A percentile compares a stretch with the other conserved stretches of the same genome.
Evolutionary conservation across 1,140 invertebrate genomes (phyloP).

Genomic region (Harlomillsia oculata): DNA sequence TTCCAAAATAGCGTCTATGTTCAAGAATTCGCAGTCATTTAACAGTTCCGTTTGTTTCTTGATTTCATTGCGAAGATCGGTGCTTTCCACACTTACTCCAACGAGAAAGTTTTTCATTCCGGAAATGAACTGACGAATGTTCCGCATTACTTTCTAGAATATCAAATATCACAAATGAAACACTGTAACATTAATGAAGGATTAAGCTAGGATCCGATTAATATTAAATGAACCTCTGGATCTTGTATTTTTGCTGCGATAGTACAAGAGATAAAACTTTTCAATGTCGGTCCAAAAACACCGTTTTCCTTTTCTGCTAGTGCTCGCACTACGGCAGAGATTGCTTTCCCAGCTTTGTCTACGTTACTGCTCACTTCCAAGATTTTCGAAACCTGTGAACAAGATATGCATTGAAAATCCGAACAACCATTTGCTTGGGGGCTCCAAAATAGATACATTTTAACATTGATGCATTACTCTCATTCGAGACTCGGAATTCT

Average conservation of each 20-base stretch:
- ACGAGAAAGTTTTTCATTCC: constrained; percentile 35
- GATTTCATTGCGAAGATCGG: constrained; percentile 28
- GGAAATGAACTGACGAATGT: constrained; percentile 30
- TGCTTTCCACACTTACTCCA: constrained; percentile 28
- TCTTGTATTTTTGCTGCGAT: constrained; percentile 33
- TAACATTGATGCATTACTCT: no score
- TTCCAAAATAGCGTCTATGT: constrained; percentile 32
- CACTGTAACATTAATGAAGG: neutral
- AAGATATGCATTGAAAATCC: no score
- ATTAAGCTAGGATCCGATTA: neutral
- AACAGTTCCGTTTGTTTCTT: constrained; percentile 33
- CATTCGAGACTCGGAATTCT: constrained; percentile 14
- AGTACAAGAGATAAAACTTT: constrained; percentile 34
- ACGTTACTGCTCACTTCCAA: constrained; percentile 32
- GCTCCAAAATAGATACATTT: no score
- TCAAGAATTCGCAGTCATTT: constrained; percentile 31
- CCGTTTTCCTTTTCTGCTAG: constrained; percentile 29
- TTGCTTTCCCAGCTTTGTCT: constrained; percentile 26
- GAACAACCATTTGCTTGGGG: neutral
- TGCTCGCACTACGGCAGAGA: constrained; percentile 24
- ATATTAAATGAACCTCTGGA: constrained; percentile 18
- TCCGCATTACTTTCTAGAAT: constrained; percentile 34
- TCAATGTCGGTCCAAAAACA: constrained; percentile 34
- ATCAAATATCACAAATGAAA: neutral
- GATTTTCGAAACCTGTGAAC: constrained; percentile 28